Evolutionary conservation across 2,797 vertebrate genomes (phyloP).

Genomic region (Girardinus metallicus): DNA sequence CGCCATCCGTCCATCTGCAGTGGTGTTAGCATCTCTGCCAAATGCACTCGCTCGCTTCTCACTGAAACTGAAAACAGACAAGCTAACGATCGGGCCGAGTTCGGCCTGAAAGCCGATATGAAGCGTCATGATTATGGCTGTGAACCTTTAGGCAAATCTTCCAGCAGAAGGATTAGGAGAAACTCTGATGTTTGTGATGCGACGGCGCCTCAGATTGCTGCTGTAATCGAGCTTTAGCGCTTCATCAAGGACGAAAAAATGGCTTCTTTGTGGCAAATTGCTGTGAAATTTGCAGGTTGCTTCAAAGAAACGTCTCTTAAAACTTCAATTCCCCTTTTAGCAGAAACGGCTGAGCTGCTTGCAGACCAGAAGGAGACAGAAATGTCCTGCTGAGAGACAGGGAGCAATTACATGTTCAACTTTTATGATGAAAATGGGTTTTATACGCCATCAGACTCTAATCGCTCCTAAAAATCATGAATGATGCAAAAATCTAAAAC

Average conservation of each 20-base stretch:
- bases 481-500: no score
- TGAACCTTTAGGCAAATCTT: slow-evolving; percentile 37
- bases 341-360: slow-evolving; percentile 15
- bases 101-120: slow-evolving; percentile 31
- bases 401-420: neutral
- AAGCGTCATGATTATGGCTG: slow-evolving; percentile 1
- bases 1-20: slow-evolving; percentile 29
- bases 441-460: neutral
- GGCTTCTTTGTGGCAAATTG: slow-evolving; percentile 17
- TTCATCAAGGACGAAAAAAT: slow-evolving; percentile 27
- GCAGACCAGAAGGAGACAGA: slow-evolving; percentile 18
- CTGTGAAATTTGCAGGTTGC: slow-evolving; percentile 15
- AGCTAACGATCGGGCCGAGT: slow-evolving; percentile 15
- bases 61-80: slow-evolving; percentile 4
- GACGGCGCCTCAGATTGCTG: slow-evolving; percentile 6
- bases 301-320: slow-evolving; percentile 31
- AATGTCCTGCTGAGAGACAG: neutral
- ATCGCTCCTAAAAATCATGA: no score
- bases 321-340: neutral
- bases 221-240: slow-evolving; percentile 9
- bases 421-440: neutral
- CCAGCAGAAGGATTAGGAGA: slow-evolving; percentile 38
- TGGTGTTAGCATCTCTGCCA: slow-evolving; percentile 17
- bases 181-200: slow-evolving; percentile 13
- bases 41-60: slow-evolving; percentile 22